Percentiles rank a stretch among this genome's conserved stretches.
Evolutionary conservation across 2,797 vertebrate genomes (phyloP).

Genomic region (Delichon dasypus): DNA sequence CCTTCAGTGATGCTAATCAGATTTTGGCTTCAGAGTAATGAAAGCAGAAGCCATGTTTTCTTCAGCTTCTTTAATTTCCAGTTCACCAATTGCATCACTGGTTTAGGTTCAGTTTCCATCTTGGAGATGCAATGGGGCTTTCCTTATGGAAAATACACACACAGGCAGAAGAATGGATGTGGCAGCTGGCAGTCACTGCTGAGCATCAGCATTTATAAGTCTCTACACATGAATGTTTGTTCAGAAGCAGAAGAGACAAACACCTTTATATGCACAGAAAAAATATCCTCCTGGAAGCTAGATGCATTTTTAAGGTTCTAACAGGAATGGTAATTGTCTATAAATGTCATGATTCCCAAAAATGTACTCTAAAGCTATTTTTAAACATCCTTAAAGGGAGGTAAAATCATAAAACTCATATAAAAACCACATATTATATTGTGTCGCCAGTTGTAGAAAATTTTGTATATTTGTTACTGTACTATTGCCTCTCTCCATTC

Average conservation of each 20-base stretch:
- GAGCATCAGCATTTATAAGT: accelerated
- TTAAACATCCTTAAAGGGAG: background rate
- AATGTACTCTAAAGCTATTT: background rate
- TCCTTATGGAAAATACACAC: background rate
- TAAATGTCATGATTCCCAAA: background rate
- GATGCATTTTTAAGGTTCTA: background rate
- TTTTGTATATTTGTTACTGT: background rate
- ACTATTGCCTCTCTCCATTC: background rate
- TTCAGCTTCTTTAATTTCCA: background rate
- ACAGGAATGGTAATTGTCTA: background rate
- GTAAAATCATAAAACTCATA: background rate
- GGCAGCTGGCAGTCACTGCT: background rate
- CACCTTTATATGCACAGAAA: accelerated
- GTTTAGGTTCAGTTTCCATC: background rate
- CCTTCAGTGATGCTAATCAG: background rate
- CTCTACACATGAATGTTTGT: background rate
- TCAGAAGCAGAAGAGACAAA: background rate
- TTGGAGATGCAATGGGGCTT: background rate
- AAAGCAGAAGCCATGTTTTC: background rate
- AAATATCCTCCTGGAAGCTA: background rate
- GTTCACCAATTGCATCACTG: background rate
- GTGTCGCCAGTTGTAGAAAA: background rate
- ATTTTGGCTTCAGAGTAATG: background rate
- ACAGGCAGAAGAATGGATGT: background rate
- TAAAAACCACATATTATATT: background rate